Percentiles rank a stretch among this genome's conserved stretches.
Conservation (phyloP, 2,113 vertebrate species). For the Gnathonemus echidnorhynchus region DNA sequence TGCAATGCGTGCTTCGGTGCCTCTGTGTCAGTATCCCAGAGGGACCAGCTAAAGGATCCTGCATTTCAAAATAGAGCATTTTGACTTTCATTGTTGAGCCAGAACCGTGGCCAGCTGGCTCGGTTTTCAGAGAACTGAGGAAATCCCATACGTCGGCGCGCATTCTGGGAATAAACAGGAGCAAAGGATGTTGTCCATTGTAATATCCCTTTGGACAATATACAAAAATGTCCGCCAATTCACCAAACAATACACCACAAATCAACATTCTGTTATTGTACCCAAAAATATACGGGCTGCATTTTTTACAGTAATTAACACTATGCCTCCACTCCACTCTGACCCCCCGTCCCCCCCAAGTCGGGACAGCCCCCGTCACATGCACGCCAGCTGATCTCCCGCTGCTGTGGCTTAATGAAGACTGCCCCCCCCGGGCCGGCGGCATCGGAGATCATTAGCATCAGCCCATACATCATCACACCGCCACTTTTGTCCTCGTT, state of each 20-base stretch:
- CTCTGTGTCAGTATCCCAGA: neutral
- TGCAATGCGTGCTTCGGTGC: neutral
- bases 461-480: conserved; percentile 38
- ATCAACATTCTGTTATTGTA: neutral
- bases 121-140: conserved; percentile 2
- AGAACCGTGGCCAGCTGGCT: neutral
- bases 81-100: conserved; percentile 23
- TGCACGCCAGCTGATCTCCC: neutral
- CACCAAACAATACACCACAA: neutral
- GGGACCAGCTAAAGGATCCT: neutral
- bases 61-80: conserved; percentile 13
- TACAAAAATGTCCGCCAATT: neutral
- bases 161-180: neutral
- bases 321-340: conserved; percentile 11
- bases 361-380: neutral
- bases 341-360: neutral
- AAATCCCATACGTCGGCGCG: neutral
- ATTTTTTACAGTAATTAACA: neutral
- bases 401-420: neutral
- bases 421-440: neutral
- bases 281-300: neutral
- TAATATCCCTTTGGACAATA: neutral
- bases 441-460: conserved; percentile 5
- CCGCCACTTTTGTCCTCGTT: conserved; percentile 16
- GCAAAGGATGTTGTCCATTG: neutral